Evolutionary conservation across 2,888 invertebrate genomes (phyloP).

Genomic region (Oscheius sp.): DNA sequence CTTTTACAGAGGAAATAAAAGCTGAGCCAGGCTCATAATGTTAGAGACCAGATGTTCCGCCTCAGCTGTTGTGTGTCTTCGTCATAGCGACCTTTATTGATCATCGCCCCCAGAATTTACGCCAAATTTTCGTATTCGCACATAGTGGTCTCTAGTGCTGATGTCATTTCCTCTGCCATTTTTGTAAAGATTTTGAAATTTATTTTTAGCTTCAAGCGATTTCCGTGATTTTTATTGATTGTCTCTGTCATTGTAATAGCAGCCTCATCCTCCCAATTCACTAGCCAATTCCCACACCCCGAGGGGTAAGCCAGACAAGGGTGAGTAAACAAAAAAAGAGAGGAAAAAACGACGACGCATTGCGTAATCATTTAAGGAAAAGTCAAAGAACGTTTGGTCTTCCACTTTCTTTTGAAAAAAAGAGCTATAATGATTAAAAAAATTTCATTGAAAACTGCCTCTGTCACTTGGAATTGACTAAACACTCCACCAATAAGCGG

Average conservation of each 20-base stretch:
- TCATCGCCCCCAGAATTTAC: constrained; percentile 18
- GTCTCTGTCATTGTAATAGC: background rate
- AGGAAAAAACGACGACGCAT: no score
- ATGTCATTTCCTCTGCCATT: background rate
- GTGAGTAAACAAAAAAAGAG: no score
- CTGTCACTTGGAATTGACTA: no score
- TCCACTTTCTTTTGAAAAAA: no score
- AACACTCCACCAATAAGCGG: no score
- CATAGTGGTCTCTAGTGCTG: background rate
- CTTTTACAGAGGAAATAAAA: background rate
- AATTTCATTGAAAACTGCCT: no score
- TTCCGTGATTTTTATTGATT: background rate
- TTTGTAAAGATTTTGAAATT: background rate
- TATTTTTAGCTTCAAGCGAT: background rate
- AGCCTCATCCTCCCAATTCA: background rate
- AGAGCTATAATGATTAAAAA: no score
- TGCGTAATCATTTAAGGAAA: no score
- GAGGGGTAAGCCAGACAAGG: no score
- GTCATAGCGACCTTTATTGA: constrained; percentile 29
- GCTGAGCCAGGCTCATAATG: background rate
- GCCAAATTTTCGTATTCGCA: no score
- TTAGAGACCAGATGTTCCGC: constrained; percentile 22
- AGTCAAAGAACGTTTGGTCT: no score
- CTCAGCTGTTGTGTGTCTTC: constrained; percentile 30
- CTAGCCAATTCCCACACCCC: no score